phyloP scores from a whole-genome alignment of 2,888 invertebrate species.

The Zygogramma bicolorata region DNA sequence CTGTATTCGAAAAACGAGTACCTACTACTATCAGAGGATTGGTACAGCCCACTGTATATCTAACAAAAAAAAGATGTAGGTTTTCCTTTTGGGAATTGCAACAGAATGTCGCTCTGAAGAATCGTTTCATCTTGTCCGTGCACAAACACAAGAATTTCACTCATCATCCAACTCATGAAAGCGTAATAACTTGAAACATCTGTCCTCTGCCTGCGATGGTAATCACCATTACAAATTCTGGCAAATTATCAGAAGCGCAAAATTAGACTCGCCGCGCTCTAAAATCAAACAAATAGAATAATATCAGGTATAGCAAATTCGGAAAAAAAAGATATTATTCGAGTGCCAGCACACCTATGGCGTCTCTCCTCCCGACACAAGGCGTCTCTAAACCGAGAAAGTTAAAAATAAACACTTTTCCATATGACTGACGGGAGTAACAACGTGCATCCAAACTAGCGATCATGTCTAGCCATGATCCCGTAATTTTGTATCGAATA shows the following conservation, averaged over 20 bases:
- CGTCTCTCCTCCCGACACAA: slow-evolving; percentile 21
- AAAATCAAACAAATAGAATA: slow-evolving; percentile 4
- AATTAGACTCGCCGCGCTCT: slow-evolving; percentile 10
- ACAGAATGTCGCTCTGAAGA: not conserved
- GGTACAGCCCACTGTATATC: no score
- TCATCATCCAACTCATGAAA: not conserved
- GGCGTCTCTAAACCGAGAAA: slow-evolving; percentile 57
- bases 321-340: slow-evolving; percentile 26
- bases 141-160: not conserved
- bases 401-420: slow-evolving; percentile 62
- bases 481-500: slow-evolving; percentile 1
- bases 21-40: no score
- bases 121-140: not conserved
- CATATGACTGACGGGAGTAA: slow-evolving; percentile 49
- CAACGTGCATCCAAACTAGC: slow-evolving; percentile 41
- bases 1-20: no score
- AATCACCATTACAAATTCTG: slow-evolving; percentile 13
- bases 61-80: no score
- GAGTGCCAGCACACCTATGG: slow-evolving; percentile 32
- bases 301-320: slow-evolving; percentile 28
- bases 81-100: no score
- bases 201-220: slow-evolving; percentile 5
- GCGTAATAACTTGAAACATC: not conserved
- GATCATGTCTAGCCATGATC: slow-evolving; percentile 34
- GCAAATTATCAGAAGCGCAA: slow-evolving; percentile 19